Conservation (phyloP, 2,113 vertebrate species). For the Phainopepla nitens region DNA sequence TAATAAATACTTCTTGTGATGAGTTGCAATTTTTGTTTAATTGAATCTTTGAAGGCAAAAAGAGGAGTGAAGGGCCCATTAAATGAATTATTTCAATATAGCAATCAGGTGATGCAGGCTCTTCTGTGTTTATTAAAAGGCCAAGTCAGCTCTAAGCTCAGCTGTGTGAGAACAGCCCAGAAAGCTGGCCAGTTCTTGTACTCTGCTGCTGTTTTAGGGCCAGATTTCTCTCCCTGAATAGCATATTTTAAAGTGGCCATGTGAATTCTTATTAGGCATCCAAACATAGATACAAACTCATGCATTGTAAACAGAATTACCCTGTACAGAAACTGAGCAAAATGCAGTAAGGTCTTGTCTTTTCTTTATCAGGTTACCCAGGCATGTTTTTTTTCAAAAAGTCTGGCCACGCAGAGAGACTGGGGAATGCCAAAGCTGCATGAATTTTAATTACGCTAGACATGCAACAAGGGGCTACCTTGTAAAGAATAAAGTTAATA, state of each 20-base stretch:
- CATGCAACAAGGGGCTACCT: constrained; percentile 42
- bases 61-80: constrained; percentile 30
- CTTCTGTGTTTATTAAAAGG: constrained; percentile 37
- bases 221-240: background rate
- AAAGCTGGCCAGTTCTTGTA: background rate
- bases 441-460: constrained; percentile 54
- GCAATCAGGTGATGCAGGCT: constrained; percentile 42
- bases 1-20: constrained; percentile 42
- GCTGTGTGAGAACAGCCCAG: background rate
- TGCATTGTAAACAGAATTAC: constrained; percentile 25
- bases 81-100: constrained; percentile 63
- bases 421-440: constrained; percentile 28
- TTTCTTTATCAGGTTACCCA: constrained; percentile 28
- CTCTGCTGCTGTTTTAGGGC: background rate
- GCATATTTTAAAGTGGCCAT: background rate
- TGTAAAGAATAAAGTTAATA: constrained; percentile 59
- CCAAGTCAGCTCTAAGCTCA: constrained; percentile 14
- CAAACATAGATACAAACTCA: background rate
- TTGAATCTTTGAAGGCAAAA: constrained; percentile 60
- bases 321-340: background rate
- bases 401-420: constrained; percentile 8
- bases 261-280: background rate
- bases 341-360: constrained; percentile 8
- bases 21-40: constrained; percentile 58
- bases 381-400: background rate